Evolutionary conservation across 1,140 invertebrate genomes (phyloP), one percentile per base, ranked within the genome.

Genomic region (Caenorhabditis tropicalis): DNA sequence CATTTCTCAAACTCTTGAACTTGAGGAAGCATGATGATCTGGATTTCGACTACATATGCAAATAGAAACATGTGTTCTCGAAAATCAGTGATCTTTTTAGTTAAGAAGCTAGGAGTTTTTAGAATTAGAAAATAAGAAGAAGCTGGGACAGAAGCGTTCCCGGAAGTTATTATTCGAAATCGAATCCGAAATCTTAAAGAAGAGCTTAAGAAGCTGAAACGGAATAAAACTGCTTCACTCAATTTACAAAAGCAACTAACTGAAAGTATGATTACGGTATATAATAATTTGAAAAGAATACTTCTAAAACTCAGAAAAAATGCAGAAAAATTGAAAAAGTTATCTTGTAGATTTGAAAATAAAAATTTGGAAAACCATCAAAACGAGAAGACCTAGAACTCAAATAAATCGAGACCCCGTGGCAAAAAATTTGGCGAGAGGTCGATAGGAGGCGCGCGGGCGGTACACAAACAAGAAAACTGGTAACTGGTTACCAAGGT

Each of bases 401-500:
- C 65, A 43, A 74, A 74, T 74, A 43, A 74, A 43, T 27, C 36
- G 36, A 39, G 65, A 43, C 36, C 36, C 65, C 9, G 7, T 21
- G 39, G 53, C 15, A 43, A 43, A 74, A 74, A 74, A 74, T 24
- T 43, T 65, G 7, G 58, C 33, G 31, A 65, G 58, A 36, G 58
- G 58, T 5, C 29, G 29, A 33, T 33, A 16, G 58, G 36, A 74
- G 36, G 36, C 36, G 36, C 65, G 65, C 65, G 65, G 65, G 65
- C 65, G 65, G 65, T 70, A 43, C 36, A 74, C 65, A 74, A 43
- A 74, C 33, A 74, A 21, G 36, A 74, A 43, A 74, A 74, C 65
- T 74, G 36, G 65, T 43, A 74, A 74, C 65, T 43, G 36, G 65
- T 74, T 74, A 74, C 65, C 36, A 74, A 74, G 36, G 58, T 65